These are phyloP conservation scores for Hecatera dysodea DNA, from an alignment of 2,888 invertebrate genomes.

Conservation along the genomic window DNA sequence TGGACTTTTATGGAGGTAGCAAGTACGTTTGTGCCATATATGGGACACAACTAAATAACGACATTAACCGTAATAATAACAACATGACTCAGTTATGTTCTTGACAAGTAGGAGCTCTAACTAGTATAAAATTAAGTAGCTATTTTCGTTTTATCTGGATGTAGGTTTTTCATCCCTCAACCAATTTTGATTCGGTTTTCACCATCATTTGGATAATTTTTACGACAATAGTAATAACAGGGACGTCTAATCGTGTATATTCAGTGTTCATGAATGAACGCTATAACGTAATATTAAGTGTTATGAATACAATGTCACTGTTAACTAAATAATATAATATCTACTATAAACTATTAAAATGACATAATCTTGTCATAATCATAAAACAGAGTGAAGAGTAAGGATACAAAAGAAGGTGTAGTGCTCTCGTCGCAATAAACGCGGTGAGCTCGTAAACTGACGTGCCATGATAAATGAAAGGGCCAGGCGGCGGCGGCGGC, in stretches of 20 bases:
- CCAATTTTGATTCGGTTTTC: neutral
- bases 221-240: neutral
- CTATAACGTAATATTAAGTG: no score
- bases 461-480: slow-evolving; percentile 79
- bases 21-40: slow-evolving; percentile 50
- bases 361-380: slow-evolving; percentile 69
- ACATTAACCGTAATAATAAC: slow-evolving; percentile 57
- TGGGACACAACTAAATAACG: slow-evolving; percentile 50
- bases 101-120: slow-evolving; percentile 21
- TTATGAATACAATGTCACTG: no score
- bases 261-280: neutral
- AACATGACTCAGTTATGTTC: slow-evolving; percentile 45
- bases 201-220: neutral
- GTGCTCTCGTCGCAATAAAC: slow-evolving; percentile 82
- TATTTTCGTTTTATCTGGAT: neutral
- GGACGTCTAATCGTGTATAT: no score
- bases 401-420: slow-evolving; percentile 80
- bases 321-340: slow-evolving; percentile 1
- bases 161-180: neutral
- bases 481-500: slow-evolving; percentile 64
- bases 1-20: slow-evolving; percentile 48
- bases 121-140: neutral
- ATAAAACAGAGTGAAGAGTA: slow-evolving; percentile 75
- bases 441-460: slow-evolving; percentile 83
- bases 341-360: slow-evolving; percentile 77